These are phyloP conservation scores for Austrolebias charrua DNA, from an alignment of 2,797 vertebrate species.

Conservation along the genomic window DNA sequence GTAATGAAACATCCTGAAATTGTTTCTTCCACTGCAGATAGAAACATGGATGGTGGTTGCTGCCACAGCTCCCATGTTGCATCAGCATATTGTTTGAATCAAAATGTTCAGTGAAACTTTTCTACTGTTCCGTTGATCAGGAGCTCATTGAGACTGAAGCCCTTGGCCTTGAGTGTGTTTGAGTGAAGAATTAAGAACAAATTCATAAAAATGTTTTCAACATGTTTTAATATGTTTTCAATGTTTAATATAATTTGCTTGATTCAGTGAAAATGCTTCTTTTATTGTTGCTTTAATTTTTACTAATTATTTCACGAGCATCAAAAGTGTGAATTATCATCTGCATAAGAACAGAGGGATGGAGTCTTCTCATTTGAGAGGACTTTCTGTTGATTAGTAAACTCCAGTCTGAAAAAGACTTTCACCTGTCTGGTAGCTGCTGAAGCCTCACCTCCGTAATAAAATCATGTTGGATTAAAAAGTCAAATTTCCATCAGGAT, in stretches of 20 bases:
- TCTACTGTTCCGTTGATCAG: conserved; percentile 10
- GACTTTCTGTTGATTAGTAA: no score
- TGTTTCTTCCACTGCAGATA: neutral
- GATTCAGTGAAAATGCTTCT: no score
- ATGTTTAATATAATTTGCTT: neutral
- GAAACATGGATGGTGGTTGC: conserved; percentile 13
- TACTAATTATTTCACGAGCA: no score
- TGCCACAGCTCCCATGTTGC: conserved; percentile 17
- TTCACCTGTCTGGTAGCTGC: no score
- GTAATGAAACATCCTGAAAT: neutral
- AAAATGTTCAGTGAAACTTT: conserved; percentile 10
- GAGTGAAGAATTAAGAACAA: neutral
- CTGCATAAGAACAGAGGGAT: no score
- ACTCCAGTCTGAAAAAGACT: no score
- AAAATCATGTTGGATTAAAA: no score
- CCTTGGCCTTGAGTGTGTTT: neutral
- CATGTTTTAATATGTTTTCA: neutral
- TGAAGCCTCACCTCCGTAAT: no score
- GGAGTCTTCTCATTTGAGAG: no score
- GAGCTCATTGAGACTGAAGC: conserved; percentile 2
- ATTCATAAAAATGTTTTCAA: neutral
- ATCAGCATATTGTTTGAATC: conserved; percentile 19
- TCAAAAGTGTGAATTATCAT: no score
- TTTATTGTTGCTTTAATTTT: no score
- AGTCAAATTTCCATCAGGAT: no score